Percentiles rank a stretch among this genome's conserved stretches.
These are phyloP conservation scores for Lepidocyrtoides sp. DNA, from an alignment of 2,888 invertebrate genomes.

Conservation along the genomic window DNA sequence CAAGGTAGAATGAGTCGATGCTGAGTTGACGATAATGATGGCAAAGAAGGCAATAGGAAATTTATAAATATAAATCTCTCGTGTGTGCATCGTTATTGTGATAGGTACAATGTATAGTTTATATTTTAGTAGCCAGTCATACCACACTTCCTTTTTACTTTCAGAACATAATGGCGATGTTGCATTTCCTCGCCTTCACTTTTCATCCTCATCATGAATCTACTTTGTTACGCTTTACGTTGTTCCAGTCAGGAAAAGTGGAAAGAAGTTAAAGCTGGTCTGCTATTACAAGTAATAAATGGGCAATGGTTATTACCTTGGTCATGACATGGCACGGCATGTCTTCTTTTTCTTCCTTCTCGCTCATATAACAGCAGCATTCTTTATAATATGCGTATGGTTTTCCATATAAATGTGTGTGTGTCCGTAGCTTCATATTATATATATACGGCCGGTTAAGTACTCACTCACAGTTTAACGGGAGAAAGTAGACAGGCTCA, in stretches of 20 bases:
- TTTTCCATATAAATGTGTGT: neutral
- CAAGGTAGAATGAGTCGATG: conserved; percentile 26
- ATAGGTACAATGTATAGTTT: conserved; percentile 4
- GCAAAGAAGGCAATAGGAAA: conserved; percentile 42
- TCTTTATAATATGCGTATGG: neutral
- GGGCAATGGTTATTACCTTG: conserved; percentile 78
- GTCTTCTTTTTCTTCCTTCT: conserved; percentile 53
- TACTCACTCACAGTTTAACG: conserved; percentile 15
- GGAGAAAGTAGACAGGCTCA: conserved; percentile 10
- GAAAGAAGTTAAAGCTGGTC: conserved; percentile 62
- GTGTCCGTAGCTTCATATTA: neutral
- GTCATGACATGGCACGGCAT: conserved; percentile 72
- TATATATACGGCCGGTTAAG: neutral
- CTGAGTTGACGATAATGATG: conserved; percentile 11
- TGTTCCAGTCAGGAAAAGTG: conserved; percentile 47
- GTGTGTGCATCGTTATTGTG: conserved; percentile 41
- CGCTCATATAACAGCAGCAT: neutral
- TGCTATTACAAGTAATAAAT: conserved; percentile 77
- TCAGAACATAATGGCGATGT: conserved; percentile 21
- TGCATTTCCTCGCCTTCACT: conserved; percentile 42
- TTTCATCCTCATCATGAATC: conserved; percentile 18
- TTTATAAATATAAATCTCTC: conserved; percentile 49
- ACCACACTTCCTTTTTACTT: conserved; percentile 32
- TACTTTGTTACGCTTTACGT: conserved; percentile 13
- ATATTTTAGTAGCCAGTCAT: neutral